These are phyloP conservation scores for Acholoe squamosa DNA, from an alignment of 2,888 invertebrate species.

Conservation along the genomic window DNA sequence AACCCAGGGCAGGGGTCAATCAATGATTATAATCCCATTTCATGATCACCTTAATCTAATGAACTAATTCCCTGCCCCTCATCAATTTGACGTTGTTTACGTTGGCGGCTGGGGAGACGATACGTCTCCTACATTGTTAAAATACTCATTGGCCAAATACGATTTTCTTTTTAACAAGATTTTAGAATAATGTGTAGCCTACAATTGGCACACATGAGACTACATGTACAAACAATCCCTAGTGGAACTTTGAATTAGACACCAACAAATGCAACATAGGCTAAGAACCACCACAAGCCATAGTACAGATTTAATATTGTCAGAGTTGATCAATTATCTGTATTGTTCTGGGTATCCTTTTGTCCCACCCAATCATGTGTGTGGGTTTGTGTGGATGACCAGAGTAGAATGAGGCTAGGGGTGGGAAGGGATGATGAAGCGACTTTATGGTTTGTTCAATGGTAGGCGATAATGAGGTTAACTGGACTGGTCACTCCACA, in stretches of 20 bases:
- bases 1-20: too few species aligned
- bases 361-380: not conserved
- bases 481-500: constrained; percentile 11
- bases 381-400: not conserved
- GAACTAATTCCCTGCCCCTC: constrained; percentile 9
- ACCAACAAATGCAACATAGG: too few species aligned
- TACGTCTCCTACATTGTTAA: too few species aligned
- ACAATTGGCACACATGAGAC: too few species aligned
- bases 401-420: not conserved
- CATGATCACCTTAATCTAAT: not conserved
- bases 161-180: too few species aligned
- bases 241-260: too few species aligned
- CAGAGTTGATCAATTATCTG: not conserved
- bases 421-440: not conserved
- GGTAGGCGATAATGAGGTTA: constrained; percentile 18
- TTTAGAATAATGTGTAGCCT: too few species aligned
- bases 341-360: not conserved
- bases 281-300: too few species aligned
- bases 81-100: not conserved
- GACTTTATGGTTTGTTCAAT: not conserved
- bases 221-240: too few species aligned
- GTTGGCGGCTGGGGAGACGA: too few species aligned
- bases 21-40: not conserved
- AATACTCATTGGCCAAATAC: too few species aligned
- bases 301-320: too few species aligned